Evolutionary conservation across 2,113 vertebrate species (phyloP).

Genomic region (Calyptommatus sinebrachiatus): DNA sequence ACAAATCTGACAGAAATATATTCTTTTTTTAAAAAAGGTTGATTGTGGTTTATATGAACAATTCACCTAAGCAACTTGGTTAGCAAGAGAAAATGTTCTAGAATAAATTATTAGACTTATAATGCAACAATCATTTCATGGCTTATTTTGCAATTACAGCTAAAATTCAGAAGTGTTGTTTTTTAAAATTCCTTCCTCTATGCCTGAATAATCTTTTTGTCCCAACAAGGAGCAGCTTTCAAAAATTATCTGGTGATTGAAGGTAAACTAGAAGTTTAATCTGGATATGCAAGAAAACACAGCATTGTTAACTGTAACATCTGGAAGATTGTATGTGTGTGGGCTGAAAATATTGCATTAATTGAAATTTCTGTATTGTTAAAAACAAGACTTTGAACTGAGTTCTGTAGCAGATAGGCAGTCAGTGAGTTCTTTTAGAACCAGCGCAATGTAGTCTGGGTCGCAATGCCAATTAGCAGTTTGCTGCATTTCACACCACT

Average conservation of each 20-base stretch:
- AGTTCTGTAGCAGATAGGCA: no score
- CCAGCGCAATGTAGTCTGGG: no score
- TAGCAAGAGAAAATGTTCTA: slow-evolving; percentile 2
- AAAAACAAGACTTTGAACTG: no score
- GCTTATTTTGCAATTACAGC: neutral
- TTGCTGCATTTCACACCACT: no score
- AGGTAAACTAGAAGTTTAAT: neutral
- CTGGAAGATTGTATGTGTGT: neutral
- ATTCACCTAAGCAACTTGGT: neutral
- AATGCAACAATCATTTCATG: neutral
- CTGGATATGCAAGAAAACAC: neutral
- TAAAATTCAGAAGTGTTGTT: neutral
- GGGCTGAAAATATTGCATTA: neutral
- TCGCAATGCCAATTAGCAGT: no score
- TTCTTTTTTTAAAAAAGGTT: neutral
- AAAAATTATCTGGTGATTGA: neutral
- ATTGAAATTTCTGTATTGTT: neutral
- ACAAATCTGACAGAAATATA: neutral
- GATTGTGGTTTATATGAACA: neutral
- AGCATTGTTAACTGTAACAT: neutral
- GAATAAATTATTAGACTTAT: slow-evolving; percentile 8
- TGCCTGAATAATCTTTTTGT: neutral
- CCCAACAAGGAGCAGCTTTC: neutral
- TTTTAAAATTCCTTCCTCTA: neutral
- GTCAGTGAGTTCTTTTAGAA: no score